Evolutionary conservation across 2,113 vertebrate genomes (phyloP), one percentile per base, ranked within the genome.

Genomic region (Etia nguti): DNA sequence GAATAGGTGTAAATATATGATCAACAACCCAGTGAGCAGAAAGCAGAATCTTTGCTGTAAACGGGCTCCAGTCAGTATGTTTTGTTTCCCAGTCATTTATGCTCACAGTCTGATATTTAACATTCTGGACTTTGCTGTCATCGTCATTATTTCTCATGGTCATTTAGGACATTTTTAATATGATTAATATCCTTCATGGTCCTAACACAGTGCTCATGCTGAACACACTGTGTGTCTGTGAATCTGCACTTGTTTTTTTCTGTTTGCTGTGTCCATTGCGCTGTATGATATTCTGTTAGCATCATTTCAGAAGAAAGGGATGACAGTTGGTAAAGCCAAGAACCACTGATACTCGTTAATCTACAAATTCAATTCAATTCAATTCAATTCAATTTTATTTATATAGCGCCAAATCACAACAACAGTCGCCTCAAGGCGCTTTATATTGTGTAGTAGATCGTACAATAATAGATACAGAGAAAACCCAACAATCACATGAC

Each of bases 221-320:
- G 24, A 75, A 75, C 13, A 41, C 82, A 48, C 43, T 73, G 34
- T 82, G 20, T 70, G 22, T 80, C 65, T 70, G 26, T 84, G 50
- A 68, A 52, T 6, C 22, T 46, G n/a, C 13, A 68, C 9, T 73
- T 34, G 6, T 86, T 54, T 83, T 22, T 31, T 24, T 57, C 7
- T 73, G 15, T 54, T 80, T 26, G 20, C 34, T 52, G 29, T 81
- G 24, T 31, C 70, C 29, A 82, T 22, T 2, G 31, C 34, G 59
- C 16, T 50, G 24, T 31, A 7, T 56, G 8, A 57, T 41, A 29
- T 22, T 59, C 50, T 82, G 24, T 77, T 84, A 2, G 10, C 3
- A 57, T 77, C 24, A 77, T 29, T 75, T 75, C 16, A 77, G 70
- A 55, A 55, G 68, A 87, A 26, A 80, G 50, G 34, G 56, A 48